These are phyloP conservation scores for Pseudomyrmex flavicornis DNA, from an alignment of 1,140 invertebrate genomes.

Conservation along the genomic window DNA sequence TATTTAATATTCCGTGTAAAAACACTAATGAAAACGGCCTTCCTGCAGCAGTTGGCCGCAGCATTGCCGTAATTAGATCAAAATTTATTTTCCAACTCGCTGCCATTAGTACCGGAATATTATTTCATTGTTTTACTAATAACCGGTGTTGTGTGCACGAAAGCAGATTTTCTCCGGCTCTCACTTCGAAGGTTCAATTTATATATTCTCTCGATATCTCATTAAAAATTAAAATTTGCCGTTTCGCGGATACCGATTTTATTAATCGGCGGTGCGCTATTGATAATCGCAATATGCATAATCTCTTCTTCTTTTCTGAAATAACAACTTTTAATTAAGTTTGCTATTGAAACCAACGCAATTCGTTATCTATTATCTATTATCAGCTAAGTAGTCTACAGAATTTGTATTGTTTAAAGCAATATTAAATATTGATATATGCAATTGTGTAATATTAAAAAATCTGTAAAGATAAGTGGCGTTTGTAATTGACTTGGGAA, in stretches of 20 bases:
- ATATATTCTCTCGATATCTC: constrained; percentile 40
- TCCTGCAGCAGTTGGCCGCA: constrained; percentile 15
- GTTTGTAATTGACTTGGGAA: neutral
- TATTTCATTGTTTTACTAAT: constrained; percentile 57
- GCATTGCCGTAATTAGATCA: constrained; percentile 35
- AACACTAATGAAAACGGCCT: constrained; percentile 35
- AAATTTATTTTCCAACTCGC: constrained; percentile 48
- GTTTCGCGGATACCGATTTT: neutral
- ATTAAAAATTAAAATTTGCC: constrained; percentile 50
- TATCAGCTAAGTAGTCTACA: no score
- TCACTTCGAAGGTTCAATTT: neutral
- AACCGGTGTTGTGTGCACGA: constrained; percentile 33
- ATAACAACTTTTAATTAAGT: no score
- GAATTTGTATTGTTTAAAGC: no score
- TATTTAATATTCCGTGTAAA: constrained; percentile 27
- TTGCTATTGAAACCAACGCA: no score
- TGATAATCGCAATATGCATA: no score
- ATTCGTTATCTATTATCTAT: no score
- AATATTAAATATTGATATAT: no score
- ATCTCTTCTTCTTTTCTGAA: no score
- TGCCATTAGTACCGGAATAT: constrained; percentile 51
- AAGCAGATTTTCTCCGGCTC: constrained; percentile 38
- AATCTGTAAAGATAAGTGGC: no score
- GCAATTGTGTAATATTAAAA: no score
- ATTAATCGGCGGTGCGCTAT: no score